Evolutionary conservation across 1,140 invertebrate species (phyloP).

Genomic region (Trialeurodes vaporariorum): DNA sequence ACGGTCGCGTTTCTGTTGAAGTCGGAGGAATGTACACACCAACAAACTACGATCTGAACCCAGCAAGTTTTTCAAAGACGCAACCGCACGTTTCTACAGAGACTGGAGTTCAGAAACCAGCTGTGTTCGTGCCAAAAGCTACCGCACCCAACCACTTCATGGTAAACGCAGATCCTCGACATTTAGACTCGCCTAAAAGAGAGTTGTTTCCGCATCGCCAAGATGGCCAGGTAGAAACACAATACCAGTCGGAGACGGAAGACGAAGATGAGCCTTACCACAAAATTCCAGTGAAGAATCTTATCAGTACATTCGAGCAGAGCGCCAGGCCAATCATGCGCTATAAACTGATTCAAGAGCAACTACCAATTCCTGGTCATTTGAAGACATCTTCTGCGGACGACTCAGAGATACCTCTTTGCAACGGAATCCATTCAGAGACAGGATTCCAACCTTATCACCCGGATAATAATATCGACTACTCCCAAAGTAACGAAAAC

Average conservation of each 20-base stretch:
- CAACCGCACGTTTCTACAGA: background rate
- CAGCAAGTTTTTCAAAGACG: background rate
- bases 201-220: background rate
- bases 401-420: background rate
- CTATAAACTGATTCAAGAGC: conserved; percentile 41
- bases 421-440: background rate
- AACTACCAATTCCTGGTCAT: conserved; percentile 20
- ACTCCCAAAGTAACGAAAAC: background rate
- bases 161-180: background rate
- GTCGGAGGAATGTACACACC: background rate
- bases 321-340: conserved; percentile 41
- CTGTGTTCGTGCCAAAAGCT: background rate
- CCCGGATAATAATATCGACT: background rate
- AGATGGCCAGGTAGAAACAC: background rate
- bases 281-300: conserved; percentile 43
- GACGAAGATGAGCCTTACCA: background rate
- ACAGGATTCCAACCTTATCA: background rate
- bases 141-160: conserved; percentile 4
- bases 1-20: background rate
- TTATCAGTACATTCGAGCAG: conserved; percentile 51
- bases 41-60: background rate
- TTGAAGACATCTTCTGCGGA: background rate
- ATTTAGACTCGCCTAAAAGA: background rate
- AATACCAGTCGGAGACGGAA: background rate
- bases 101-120: background rate